phyloP scores from a whole-genome alignment of 2,797 vertebrate species.

The Simalia tracyae region DNA sequence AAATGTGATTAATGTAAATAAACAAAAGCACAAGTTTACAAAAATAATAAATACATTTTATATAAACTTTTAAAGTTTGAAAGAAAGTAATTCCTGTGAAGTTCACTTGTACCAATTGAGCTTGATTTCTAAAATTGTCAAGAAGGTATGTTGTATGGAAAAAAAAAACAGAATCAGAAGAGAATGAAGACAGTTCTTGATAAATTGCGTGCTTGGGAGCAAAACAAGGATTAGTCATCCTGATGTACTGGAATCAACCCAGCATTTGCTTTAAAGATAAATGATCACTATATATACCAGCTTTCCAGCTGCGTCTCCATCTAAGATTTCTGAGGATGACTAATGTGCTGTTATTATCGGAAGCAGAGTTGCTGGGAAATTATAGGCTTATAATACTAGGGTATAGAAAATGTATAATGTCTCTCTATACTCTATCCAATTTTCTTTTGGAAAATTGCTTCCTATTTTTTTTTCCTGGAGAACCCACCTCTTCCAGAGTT shows the following conservation, averaged over 20 bases:
- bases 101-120: constrained; percentile 1
- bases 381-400: not conserved
- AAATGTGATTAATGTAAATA: constrained; percentile 23
- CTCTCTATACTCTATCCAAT: not conserved
- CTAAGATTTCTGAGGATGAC: constrained; percentile 15
- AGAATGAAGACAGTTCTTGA: not conserved
- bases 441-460: not conserved
- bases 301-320: constrained; percentile 23
- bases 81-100: not conserved
- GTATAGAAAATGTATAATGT: constrained; percentile 2
- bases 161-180: not conserved
- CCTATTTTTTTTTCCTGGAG: not conserved
- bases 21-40: constrained; percentile 9
- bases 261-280: constrained; percentile 14
- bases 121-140: not conserved
- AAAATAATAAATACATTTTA: not conserved
- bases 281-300: not conserved
- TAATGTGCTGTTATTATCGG: constrained; percentile 10
- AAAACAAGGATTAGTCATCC: not conserved
- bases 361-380: not conserved
- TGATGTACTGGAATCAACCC: not conserved
- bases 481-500: not conserved
- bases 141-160: not conserved
- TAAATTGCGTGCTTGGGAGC: not conserved
- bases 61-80: not conserved